Percentiles rank a stretch among this genome's conserved stretches.
phyloP scores from a whole-genome alignment of 2,888 invertebrate genomes.

The Diaperis boleti region DNA sequence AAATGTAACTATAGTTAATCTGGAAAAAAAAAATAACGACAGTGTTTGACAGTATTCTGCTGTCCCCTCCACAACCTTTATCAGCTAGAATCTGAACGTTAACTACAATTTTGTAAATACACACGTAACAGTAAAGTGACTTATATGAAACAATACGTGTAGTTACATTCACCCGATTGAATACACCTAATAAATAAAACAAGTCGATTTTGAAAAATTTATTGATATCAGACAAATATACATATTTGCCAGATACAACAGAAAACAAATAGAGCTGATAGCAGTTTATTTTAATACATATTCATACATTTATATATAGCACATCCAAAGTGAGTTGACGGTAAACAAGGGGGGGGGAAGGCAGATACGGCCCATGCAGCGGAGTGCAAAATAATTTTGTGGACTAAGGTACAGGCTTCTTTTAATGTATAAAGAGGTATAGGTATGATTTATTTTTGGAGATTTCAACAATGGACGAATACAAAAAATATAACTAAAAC shows the following conservation, averaged over 20 bases:
- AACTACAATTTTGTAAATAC: conserved; percentile 38
- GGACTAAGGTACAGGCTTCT: conserved; percentile 60
- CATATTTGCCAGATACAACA: conserved; percentile 66
- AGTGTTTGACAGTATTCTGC: conserved; percentile 41
- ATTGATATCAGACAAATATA: conserved; percentile 67
- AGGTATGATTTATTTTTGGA: conserved; percentile 54
- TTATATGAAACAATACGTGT: conserved; percentile 29
- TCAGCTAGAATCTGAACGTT: conserved; percentile 39
- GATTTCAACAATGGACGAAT: conserved; percentile 61
- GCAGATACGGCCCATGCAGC: conserved; percentile 63
- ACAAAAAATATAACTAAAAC: conserved; percentile 63
- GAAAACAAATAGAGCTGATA: conserved; percentile 68
- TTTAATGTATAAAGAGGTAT: conserved; percentile 53
- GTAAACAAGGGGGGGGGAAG: conserved; percentile 63
- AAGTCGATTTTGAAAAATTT: conserved; percentile 65
- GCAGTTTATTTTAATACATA: conserved; percentile 68
- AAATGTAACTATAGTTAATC: conserved; percentile 32
- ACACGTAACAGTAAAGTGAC: conserved; percentile 39
- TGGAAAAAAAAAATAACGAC: conserved; percentile 30
- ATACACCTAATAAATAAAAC: conserved; percentile 44
- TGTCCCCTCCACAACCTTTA: conserved; percentile 41
- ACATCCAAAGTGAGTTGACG: conserved; percentile 67
- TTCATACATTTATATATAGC: conserved; percentile 69
- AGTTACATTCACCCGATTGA: conserved; percentile 21
- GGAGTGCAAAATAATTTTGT: conserved; percentile 64